Evolutionary conservation across 2,113 vertebrate genomes (phyloP).

Genomic region (Dromaius novaehollandiae): DNA sequence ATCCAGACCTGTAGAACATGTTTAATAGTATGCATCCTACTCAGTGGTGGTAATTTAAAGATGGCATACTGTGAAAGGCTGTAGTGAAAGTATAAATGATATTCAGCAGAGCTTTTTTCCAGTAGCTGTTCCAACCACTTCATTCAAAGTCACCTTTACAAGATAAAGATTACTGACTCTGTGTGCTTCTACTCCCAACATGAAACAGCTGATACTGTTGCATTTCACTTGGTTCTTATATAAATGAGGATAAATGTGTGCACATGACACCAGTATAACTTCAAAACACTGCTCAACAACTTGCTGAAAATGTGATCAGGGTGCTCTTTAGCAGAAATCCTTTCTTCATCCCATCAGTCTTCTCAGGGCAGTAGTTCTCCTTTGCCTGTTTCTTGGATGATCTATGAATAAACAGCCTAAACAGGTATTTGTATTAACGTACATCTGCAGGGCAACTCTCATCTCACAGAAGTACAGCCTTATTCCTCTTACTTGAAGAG

Average conservation of each 20-base stretch:
- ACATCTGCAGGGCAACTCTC: neutral
- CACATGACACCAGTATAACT: fast-evolving
- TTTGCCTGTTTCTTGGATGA: neutral
- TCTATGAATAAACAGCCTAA: neutral
- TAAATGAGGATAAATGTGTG: neutral
- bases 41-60: neutral
- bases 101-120: neutral
- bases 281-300: neutral
- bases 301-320: neutral
- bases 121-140: neutral
- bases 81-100: neutral
- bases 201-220: neutral
- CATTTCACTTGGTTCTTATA: neutral
- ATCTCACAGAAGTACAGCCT: neutral
- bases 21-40: neutral
- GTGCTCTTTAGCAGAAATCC: neutral
- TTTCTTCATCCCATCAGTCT: neutral
- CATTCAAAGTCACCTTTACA: neutral
- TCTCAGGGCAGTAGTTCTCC: neutral
- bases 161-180: neutral
- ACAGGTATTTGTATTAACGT: neutral
- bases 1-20: neutral
- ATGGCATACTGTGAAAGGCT: neutral
- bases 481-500: neutral
- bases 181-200: neutral